Conservation (phyloP, 2,113 vertebrate species). For the Chinchilla lanigera region DNA sequence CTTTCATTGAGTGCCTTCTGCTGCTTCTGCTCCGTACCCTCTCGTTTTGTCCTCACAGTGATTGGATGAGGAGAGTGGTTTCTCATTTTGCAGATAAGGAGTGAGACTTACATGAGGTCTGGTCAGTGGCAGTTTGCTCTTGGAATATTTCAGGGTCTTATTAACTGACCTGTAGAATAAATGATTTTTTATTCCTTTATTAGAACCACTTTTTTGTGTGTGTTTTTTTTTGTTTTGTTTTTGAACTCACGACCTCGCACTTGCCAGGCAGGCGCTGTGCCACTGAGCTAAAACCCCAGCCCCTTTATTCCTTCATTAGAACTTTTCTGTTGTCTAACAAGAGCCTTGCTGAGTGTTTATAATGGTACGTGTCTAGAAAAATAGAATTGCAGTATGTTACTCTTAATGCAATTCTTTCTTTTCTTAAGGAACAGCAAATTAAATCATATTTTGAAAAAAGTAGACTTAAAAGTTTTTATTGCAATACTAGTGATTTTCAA, state of each 20-base stretch:
- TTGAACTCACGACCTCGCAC: no score
- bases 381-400: background rate
- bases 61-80: background rate
- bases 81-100: background rate
- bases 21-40: background rate
- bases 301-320: background rate
- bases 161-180: conserved; percentile 28
- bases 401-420: background rate
- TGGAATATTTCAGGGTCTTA: conserved; percentile 1
- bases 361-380: conserved; percentile 5
- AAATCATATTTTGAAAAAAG: conserved; percentile 9
- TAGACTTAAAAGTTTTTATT: conserved; percentile 8
- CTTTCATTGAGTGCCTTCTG: background rate
- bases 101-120: background rate
- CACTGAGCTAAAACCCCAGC: no score
- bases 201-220: no score
- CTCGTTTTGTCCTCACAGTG: background rate
- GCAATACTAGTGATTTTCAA: conserved; percentile 21
- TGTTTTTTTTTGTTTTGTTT: no score
- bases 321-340: background rate
- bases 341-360: background rate
- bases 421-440: background rate
- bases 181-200: background rate
- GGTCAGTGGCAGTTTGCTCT: background rate
- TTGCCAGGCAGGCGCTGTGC: no score